These are phyloP conservation scores for Listronotus oregonensis DNA, from an alignment of 1,140 invertebrate species.

Conservation along the genomic window DNA sequence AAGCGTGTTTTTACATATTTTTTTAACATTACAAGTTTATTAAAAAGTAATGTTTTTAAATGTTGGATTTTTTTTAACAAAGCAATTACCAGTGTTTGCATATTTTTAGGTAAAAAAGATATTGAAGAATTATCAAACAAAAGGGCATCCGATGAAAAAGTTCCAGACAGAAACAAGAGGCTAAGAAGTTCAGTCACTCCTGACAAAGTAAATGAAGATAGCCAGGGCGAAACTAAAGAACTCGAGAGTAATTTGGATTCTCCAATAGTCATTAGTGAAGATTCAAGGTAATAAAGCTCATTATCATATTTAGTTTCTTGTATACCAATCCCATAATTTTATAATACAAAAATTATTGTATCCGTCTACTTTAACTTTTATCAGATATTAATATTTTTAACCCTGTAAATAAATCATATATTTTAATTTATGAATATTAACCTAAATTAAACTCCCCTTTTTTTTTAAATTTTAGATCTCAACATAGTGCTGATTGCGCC, in stretches of 20 bases:
- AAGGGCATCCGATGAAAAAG: slow-evolving; percentile 26
- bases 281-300: slow-evolving; percentile 41
- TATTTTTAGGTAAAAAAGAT: slow-evolving; percentile 24
- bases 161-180: slow-evolving; percentile 34
- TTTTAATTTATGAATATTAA: too few relatives aligned
- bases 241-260: slow-evolving; percentile 35
- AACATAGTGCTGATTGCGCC: neutral
- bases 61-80: too few relatives aligned
- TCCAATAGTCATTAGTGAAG: slow-evolving; percentile 41
- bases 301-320: too few relatives aligned
- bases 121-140: slow-evolving; percentile 22
- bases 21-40: too few relatives aligned
- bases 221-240: slow-evolving; percentile 35
- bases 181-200: slow-evolving; percentile 22
- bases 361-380: too few relatives aligned
- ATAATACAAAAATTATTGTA: too few relatives aligned
- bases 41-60: too few relatives aligned
- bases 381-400: too few relatives aligned
- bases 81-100: neutral
- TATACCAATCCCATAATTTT: too few relatives aligned
- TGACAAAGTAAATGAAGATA: slow-evolving; percentile 27
- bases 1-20: too few relatives aligned
- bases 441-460: too few relatives aligned
- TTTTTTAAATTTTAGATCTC: slow-evolving; percentile 13
- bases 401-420: too few relatives aligned